A percentile compares a stretch with the other conserved stretches of the same genome.
phyloP scores from a whole-genome alignment of 2,797 vertebrate species.

The Cercopithecus petaurista region DNA sequence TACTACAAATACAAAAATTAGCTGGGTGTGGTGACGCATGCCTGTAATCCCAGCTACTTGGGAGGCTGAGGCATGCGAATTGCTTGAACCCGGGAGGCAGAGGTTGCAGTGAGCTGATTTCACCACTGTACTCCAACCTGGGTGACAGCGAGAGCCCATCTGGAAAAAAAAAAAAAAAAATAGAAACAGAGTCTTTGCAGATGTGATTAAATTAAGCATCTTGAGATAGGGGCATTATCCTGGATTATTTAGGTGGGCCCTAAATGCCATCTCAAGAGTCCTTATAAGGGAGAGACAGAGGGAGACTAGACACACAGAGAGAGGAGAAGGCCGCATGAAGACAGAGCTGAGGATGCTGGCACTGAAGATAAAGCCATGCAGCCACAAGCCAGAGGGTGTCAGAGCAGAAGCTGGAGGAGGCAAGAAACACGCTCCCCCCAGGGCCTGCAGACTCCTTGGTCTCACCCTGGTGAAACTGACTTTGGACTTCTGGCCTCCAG shows the following conservation, averaged over 20 bases:
- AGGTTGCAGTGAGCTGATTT: no score
- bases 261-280: not conserved
- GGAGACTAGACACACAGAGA: not conserved
- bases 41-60: no score
- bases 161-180: no score
- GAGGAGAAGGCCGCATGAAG: not conserved
- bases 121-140: no score
- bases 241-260: not conserved
- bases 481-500: not conserved
- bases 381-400: not conserved
- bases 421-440: not conserved
- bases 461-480: not conserved
- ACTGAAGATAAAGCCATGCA: not conserved
- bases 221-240: not conserved
- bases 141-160: no score
- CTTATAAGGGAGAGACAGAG: not conserved
- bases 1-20: no score
- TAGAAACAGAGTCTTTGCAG: not conserved
- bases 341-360: not conserved
- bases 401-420: not conserved
- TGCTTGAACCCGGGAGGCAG: no score
- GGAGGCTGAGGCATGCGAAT: no score
- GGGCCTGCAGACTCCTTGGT: not conserved
- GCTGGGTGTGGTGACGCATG: no score
- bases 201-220: not conserved